Evolutionary conservation across 2,888 invertebrate genomes (phyloP).

Genomic region (Phaedon cochleariae): DNA sequence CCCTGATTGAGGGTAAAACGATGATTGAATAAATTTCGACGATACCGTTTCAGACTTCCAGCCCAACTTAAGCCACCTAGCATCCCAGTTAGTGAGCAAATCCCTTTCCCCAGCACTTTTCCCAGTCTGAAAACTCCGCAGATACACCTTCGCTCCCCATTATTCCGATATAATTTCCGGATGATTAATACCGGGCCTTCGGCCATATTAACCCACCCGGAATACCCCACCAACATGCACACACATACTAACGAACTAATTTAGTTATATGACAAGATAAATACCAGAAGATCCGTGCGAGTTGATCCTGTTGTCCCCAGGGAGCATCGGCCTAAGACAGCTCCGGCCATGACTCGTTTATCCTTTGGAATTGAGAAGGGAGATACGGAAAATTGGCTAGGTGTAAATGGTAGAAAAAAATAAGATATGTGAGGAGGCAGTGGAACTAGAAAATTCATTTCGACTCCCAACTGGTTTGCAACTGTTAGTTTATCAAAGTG

Average conservation of each 20-base stretch:
- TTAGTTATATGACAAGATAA: conserved; percentile 63
- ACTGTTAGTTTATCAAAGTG: too few relatives aligned
- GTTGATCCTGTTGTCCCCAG: conserved; percentile 58
- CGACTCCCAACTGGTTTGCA: too few relatives aligned
- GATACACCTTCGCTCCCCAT: conserved; percentile 26
- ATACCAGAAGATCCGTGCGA: conserved; percentile 60
- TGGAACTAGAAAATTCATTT: too few relatives aligned
- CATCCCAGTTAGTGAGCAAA: conserved; percentile 15
- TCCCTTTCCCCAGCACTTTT: conserved; percentile 22
- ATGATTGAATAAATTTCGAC: not conserved
- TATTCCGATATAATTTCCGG: conserved; percentile 41
- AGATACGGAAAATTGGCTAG: not conserved
- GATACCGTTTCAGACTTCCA: not conserved
- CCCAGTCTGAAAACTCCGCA: conserved; percentile 11
- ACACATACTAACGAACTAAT: conserved; percentile 56
- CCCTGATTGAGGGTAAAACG: not conserved
- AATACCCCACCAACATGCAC: conserved; percentile 37
- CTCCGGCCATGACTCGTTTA: conserved; percentile 27
- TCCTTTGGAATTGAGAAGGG: conserved; percentile 17
- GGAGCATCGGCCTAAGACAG: conserved; percentile 53
- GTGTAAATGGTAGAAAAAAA: too few relatives aligned
- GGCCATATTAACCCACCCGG: conserved; percentile 42
- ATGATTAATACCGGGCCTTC: conserved; percentile 41
- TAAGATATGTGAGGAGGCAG: too few relatives aligned
- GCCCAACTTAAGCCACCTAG: not conserved